A percentile compares a stretch with the other conserved stretches of the same genome.
Conservation (phyloP, 2,797 vertebrate genomes). For the Anguilla anguilla region DNA sequence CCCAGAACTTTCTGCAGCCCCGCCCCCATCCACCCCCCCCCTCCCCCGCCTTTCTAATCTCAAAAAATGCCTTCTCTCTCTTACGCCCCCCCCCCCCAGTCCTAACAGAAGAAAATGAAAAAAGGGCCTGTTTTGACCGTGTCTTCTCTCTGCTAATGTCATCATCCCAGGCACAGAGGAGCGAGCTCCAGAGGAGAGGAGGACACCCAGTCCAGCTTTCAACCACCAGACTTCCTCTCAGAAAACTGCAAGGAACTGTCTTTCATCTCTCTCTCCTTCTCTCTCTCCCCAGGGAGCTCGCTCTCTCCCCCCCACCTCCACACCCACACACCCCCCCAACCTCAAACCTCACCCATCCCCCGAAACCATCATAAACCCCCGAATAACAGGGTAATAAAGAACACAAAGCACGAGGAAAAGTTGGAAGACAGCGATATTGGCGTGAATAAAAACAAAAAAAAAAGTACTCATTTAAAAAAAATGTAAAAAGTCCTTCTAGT, state of each 20-base stretch:
- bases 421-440: background rate
- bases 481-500: background rate
- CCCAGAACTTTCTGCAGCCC: background rate
- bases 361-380: background rate
- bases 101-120: background rate
- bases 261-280: slow-evolving; percentile 30
- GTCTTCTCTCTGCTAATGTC: slow-evolving; percentile 25
- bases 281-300: slow-evolving; percentile 16
- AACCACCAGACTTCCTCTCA: slow-evolving; percentile 26
- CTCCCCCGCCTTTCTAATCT: background rate
- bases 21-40: background rate
- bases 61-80: background rate
- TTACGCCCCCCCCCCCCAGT: background rate
- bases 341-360: background rate
- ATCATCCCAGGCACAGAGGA: slow-evolving; percentile 21
- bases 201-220: background rate
- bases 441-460: background rate
- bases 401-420: background rate
- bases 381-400: background rate
- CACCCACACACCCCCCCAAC: background rate
- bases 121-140: background rate
- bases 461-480: background rate
- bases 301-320: background rate
- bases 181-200: background rate
- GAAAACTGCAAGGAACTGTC: slow-evolving; percentile 1